Evolutionary conservation across 30 jellyfish, hydroid and myxozoan species (phyloP).

Genomic region (Morbakka virulenta): DNA sequence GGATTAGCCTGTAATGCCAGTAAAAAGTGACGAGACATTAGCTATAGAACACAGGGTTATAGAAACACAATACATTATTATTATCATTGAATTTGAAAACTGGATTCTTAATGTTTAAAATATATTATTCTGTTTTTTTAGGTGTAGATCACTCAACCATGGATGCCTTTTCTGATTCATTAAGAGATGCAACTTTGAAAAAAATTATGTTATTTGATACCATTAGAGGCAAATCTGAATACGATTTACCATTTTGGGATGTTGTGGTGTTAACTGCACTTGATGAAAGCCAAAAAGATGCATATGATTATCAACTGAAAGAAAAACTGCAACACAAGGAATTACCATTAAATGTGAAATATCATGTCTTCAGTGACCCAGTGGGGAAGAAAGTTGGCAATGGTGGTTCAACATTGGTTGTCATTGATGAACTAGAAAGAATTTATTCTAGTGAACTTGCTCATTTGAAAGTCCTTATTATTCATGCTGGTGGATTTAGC

Average conservation of each 20-base stretch:
- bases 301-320: slow-evolving; percentile 71
- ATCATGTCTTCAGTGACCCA: slow-evolving; percentile 73
- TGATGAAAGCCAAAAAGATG: slow-evolving; percentile 69
- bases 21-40: too few species aligned
- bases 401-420: slow-evolving; percentile 89
- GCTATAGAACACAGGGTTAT: too few species aligned
- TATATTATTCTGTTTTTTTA: too few species aligned
- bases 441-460: slow-evolving; percentile 47
- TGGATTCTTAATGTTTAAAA: too few species aligned
- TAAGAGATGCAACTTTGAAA: slow-evolving; percentile 63
- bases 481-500: slow-evolving; percentile 93
- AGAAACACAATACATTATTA: too few species aligned
- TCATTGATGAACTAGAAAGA: slow-evolving; percentile 69
- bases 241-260: slow-evolving; percentile 80
- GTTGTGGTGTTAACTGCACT: slow-evolving; percentile 84
- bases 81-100: too few species aligned
- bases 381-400: slow-evolving; percentile 86
- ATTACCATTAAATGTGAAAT: slow-evolving; percentile 69
- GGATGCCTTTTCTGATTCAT: slow-evolving; percentile 59
- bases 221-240: slow-evolving; percentile 71
- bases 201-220: slow-evolving; percentile 57
- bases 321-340: slow-evolving; percentile 69
- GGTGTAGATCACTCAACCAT: too few species aligned
- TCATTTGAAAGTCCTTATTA: slow-evolving; percentile 47
- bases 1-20: too few species aligned